Evolutionary conservation across 2,113 vertebrate species (phyloP).

Genomic region (Gopherus evgoodei): DNA sequence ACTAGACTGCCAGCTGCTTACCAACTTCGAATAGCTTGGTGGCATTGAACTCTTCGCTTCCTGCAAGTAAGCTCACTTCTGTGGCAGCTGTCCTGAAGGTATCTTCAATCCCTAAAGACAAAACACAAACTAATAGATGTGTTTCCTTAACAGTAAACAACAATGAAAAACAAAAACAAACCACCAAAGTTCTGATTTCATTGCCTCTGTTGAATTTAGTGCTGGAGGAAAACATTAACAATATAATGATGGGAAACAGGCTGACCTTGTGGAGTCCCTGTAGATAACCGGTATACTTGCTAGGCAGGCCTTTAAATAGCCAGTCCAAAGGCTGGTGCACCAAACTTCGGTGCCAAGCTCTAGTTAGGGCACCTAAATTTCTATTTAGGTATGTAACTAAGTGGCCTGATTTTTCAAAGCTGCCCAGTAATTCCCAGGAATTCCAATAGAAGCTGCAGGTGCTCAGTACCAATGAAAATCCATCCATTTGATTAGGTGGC

Average conservation of each 20-base stretch:
- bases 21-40: conserved; percentile 97
- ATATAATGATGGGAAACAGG: not conserved
- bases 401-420: not conserved
- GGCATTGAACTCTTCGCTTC: conserved; percentile 95
- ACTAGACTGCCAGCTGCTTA: conserved; percentile 76
- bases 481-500: not conserved
- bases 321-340: not conserved
- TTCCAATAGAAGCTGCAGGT: not conserved
- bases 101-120: conserved; percentile 92
- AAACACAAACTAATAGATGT: conserved; percentile 29
- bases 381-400: not conserved
- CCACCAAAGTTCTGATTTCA: conserved; percentile 18
- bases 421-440: not conserved
- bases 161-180: conserved; percentile 40
- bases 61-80: conserved; percentile 94
- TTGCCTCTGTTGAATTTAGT: conserved; percentile 34
- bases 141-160: not conserved
- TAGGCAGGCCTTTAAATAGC: not conserved
- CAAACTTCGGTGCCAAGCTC: not conserved
- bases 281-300: not conserved
- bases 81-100: conserved; percentile 96
- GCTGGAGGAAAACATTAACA: conserved; percentile 60
- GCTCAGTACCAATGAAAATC: not conserved
- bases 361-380: not conserved
- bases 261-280: not conserved